These are phyloP conservation scores for Dicerorhinus sumatrensis DNA, from an alignment of 2,113 vertebrate species.

Conservation along the genomic window DNA sequence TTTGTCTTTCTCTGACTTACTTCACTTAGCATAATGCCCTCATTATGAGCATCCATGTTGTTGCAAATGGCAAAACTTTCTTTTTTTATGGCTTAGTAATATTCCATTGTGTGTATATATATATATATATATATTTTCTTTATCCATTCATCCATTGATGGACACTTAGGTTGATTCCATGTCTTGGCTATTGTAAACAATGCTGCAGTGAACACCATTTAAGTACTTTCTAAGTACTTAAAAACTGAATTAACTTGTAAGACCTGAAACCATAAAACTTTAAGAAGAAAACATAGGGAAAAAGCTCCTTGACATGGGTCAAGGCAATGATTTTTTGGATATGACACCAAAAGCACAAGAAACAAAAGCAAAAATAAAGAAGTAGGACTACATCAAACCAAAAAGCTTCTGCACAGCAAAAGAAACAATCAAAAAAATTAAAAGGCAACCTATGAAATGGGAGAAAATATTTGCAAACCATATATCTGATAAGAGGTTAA, in stretches of 20 bases:
- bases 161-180: not conserved
- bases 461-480: not conserved
- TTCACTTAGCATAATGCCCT: not conserved
- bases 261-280: not conserved
- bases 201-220: not conserved
- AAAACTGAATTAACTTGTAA: not conserved
- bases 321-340: not conserved
- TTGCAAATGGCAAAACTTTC: not conserved
- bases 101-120: not conserved
- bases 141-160: not conserved
- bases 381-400: not conserved
- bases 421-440: not conserved
- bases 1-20: not conserved
- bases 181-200: not conserved
- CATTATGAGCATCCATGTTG: not conserved
- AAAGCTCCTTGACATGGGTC: not conserved
- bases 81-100: not conserved
- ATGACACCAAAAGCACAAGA: not conserved
- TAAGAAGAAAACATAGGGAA: not conserved
- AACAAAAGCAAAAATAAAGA: not conserved
- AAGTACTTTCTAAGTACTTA: not conserved
- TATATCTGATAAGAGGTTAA: not conserved
- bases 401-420: not conserved
- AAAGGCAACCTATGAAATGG: not conserved
- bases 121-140: not conserved